Conservation (phyloP, 1,140 invertebrate species). For the Monochamus saltuarius region DNA sequence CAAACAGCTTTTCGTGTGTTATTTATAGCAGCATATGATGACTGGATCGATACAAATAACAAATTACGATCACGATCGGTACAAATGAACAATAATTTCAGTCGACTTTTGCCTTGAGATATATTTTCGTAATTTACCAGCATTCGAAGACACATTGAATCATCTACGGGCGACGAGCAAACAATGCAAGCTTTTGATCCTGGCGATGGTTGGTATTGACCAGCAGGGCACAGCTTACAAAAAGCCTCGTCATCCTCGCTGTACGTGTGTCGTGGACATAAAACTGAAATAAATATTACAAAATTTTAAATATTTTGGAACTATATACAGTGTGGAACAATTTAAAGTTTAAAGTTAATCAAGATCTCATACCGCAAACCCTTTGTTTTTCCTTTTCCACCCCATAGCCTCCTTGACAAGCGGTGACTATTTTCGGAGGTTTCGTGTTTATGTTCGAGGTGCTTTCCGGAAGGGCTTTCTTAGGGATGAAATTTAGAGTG, state of each 20-base stretch:
- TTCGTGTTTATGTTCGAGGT: constrained; percentile 24
- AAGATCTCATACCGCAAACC: constrained; percentile 40
- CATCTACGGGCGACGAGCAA: constrained; percentile 44
- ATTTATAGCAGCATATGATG: too few relatives aligned
- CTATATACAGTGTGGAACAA: too few relatives aligned
- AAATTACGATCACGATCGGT: too few relatives aligned
- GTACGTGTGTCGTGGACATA: constrained; percentile 44
- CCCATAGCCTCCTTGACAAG: constrained; percentile 42
- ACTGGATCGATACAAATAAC: too few relatives aligned
- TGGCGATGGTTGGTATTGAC: constrained; percentile 42
- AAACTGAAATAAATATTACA: constrained; percentile 37
- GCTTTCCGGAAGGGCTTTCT: constrained; percentile 14
- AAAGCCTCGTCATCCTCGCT: constrained; percentile 37
- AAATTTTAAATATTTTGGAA: too few relatives aligned
- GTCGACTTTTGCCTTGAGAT: too few relatives aligned
- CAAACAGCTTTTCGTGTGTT: too few relatives aligned
- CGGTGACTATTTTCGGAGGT: constrained; percentile 37
- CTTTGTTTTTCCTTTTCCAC: constrained; percentile 36
- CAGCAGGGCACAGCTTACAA: constrained; percentile 42
- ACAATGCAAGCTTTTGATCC: constrained; percentile 41
- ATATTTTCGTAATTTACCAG: constrained; percentile 40
- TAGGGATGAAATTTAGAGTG: constrained; percentile 28
- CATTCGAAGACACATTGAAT: constrained; percentile 41
- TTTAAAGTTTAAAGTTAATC: background rate
- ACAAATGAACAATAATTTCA: too few relatives aligned